Evolutionary conservation across 2,113 vertebrate genomes (phyloP), one percentile per base, ranked within the genome.

Genomic region (Stictonetta naevosa): DNA sequence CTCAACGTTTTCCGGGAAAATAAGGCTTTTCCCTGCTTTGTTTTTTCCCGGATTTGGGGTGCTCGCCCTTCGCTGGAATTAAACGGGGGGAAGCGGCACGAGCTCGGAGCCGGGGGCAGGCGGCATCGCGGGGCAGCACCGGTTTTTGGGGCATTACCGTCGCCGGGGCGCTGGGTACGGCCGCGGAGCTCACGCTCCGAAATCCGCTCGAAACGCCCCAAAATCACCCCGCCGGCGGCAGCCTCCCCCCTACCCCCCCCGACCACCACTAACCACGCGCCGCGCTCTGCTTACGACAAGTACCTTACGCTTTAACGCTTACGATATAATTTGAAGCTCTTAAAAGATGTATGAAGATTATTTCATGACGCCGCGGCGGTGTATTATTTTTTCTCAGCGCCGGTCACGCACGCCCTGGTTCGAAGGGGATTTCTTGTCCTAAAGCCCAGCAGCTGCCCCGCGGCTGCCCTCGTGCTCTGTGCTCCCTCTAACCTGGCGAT

Each of bases 291-390:
- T 91, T 63, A 81, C 63, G 84, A 81, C 86, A 79, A 50, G 86
- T 95, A 90, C 68, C 84, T 94, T 88, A 55, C 28, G 91, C 97
- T 97, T 96, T 93, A 91, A 96, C 68, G 85, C 97, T 97, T 86
- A 96, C 31, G 3, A 58, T 89, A 78, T 89, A 62, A 29, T 96
- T 95, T 93, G 91, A 94, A 79, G 77, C 96, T 97, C 96, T 97
- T 97, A 91, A 94, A 40, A 94, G 88, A 72, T 77, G 95, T 93
- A 93, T 93, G 86, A 90, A 72, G 83, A 87, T 95, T 90, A 93
- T 94, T 95, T 96, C 90, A 96, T 86, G 96, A 93, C 63, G 95
- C 92, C 95, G 46, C 93, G 73, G 86, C 83, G 92, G 82, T 81
- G 56, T 94, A 93, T 96, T 95, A 85, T 40, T 91, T 95, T 95